Evolutionary conservation across 1,140 invertebrate species (phyloP), one percentile per base, ranked within the genome.

Genomic region (Cyclina sinensis): DNA sequence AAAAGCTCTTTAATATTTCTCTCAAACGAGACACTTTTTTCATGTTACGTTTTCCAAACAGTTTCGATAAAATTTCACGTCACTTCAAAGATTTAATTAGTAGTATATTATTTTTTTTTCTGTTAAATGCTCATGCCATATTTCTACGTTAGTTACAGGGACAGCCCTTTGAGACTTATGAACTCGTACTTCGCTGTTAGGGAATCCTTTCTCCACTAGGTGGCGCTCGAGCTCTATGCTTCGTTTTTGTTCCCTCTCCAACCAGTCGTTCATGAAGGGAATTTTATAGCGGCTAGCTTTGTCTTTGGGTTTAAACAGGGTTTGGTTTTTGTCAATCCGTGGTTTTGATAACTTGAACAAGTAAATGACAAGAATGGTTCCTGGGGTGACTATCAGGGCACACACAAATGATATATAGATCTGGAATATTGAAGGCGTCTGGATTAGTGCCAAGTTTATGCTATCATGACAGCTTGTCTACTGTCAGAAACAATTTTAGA

Each of bases 271-370:
- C 68, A 82, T 76, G 32, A 78, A 51, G 12, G 73, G 87, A 2
- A 84, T 27, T n/a, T 78, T 39, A 39, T 76, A 70, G 7, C 43
- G 27, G 46, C 43, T 54, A 11, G 70, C 32, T 14, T 30, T 39
- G 16, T 62, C 46, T 0, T 62, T 68, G 11, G 62, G 39, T 62
- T 74, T 70, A 54, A 32, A 65, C 4, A 51, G n/a, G 37, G 46
- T 80, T 16, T 39, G 12, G 11, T 62, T 43, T 16, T n/a, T 39
- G 35, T 86, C 68, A 1, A 30, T 16, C 24, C 70, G 82, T 5
- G 59, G 48, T 65, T 86, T 88, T 16, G 82, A 62, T 68, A 83
- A 80, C 59, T 91, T 90, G 90, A 93, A 93, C 14, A 93, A 76
- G 54, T 88, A 35, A 12, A 93, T 89, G 18, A 93, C 51, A 16